Conservation (phyloP, 2,888 invertebrate genomes). For the Erebia aethiops region DNA sequence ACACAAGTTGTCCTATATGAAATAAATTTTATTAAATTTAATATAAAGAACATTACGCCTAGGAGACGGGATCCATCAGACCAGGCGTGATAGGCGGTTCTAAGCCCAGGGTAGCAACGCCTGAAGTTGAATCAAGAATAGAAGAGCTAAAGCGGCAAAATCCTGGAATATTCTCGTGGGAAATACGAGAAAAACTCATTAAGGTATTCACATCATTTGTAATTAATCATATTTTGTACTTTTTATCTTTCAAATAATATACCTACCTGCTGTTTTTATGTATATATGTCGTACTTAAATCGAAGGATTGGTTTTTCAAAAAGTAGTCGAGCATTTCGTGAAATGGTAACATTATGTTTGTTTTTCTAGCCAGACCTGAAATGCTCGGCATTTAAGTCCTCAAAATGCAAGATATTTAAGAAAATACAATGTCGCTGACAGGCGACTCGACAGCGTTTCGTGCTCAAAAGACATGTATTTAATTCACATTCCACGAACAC, state of each 20-base stretch:
- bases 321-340: too few species aligned
- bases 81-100: constrained; percentile 97
- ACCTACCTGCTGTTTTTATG: neutral
- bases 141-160: constrained; percentile 95
- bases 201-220: constrained; percentile 82
- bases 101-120: constrained; percentile 96
- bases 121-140: constrained; percentile 95
- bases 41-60: constrained; percentile 47
- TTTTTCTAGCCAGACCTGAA: neutral
- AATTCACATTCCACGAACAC: constrained; percentile 11
- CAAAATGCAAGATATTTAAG: neutral
- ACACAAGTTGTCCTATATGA: too few species aligned
- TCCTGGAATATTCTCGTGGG: constrained; percentile 97
- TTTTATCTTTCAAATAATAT: neutral
- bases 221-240: neutral
- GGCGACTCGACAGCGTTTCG: neutral
- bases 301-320: neutral
- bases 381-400: neutral
- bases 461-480: constrained; percentile 1
- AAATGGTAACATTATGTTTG: neutral
- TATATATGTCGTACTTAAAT: neutral
- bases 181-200: constrained; percentile 95
- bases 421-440: neutral
- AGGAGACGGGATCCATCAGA: constrained; percentile 97
- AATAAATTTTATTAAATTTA: neutral